phyloP scores from a whole-genome alignment of 2,888 invertebrate genomes.

The Spisula subtruncata region DNA sequence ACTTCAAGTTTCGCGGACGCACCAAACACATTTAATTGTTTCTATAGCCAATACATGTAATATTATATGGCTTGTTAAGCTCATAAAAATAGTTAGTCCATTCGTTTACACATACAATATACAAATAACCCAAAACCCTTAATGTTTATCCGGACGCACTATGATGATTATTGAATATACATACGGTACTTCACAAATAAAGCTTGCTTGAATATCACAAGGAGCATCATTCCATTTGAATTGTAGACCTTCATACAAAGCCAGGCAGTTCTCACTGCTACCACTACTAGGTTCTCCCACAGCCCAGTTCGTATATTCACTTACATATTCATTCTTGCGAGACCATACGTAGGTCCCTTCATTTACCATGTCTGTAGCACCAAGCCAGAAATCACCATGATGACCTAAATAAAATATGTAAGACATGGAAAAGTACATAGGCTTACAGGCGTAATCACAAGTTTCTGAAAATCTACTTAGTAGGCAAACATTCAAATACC shows the following conservation, averaged over 20 bases:
- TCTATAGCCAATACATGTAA: too few relatives aligned
- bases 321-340: conserved; percentile 53
- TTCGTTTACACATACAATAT: too few relatives aligned
- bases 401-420: neutral
- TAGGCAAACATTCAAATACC: too few relatives aligned
- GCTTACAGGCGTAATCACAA: too few relatives aligned
- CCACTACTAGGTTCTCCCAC: conserved; percentile 52
- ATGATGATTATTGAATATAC: neutral
- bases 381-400: conserved; percentile 56
- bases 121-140: too few relatives aligned
- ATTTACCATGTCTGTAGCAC: conserved; percentile 55
- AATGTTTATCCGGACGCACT: too few relatives aligned
- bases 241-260: conserved; percentile 51
- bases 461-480: too few relatives aligned
- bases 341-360: conserved; percentile 60
- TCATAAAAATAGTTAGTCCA: too few relatives aligned
- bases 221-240: conserved; percentile 65
- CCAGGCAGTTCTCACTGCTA: conserved; percentile 54
- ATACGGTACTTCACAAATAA: conserved; percentile 63
- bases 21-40: too few relatives aligned
- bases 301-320: conserved; percentile 55
- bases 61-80: too few relatives aligned
- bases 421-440: too few relatives aligned
- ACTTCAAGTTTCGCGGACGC: too few relatives aligned
- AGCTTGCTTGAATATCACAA: conserved; percentile 45